Base-by-base conservation (phyloP, 2,888 invertebrate genomes). In the Globia sparganii region DNA sequence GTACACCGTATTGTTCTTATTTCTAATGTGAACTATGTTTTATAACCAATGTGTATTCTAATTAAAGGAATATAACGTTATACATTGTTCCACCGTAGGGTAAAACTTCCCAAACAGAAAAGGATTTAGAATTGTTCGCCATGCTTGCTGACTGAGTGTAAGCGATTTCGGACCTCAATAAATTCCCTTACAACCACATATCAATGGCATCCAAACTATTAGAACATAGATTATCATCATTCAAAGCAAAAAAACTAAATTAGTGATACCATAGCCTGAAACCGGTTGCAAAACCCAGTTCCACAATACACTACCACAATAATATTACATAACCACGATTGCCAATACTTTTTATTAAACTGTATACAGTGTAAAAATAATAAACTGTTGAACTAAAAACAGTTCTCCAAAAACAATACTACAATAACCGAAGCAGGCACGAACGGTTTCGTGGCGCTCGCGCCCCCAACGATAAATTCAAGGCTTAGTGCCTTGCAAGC, bases 391-490 rank as follows among this genome's bases (percentile, higher is more conserved):
- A 40, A 40, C 40, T 40, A 11, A 11, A 11, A 40, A 40, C 40
- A 40, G 11, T 40, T 40, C 40, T 40, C 11, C 9, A 25, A 49
- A 75, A 53, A 46, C 13, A 18, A 2, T 34, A 9, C 9, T 53
- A 6, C 53, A 53, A 34, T 56, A 71, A 56, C 21, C 18, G 4
- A 34, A 80, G 64, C 61, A 71, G 34, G 56, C 49, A 75, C 83
- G 86, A 56, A 77, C 59, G 61, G 70, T 67, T 72, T 76, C 37
- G 74, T 49, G 61, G 46, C n/a, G 31, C 25, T 28, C 46, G 40
- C 73, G 43, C 67, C 43, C 75, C 49, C 68, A 66, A 78, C 86
- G 74, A 90, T 91, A 91, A 92, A 92, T 91, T 88, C 77, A 43
- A 68, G 72, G 88, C 90, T 92, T 90, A 90, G 79, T 75, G 76